phyloP scores from a whole-genome alignment of 2,113 vertebrate genomes.

The Psittacus erithacus region DNA sequence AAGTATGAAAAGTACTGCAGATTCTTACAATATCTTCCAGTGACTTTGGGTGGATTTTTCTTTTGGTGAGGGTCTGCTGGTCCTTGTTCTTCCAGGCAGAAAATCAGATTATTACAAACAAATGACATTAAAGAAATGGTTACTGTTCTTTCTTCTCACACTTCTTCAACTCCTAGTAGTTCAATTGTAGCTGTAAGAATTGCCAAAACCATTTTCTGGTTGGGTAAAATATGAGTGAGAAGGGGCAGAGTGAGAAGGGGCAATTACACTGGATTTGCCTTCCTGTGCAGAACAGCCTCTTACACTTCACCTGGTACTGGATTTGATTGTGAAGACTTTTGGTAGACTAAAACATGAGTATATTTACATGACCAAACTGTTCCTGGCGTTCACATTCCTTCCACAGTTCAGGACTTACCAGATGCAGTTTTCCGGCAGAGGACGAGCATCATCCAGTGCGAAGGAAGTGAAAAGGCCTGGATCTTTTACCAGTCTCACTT shows the following conservation, averaged over 20 bases:
- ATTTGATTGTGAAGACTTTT: not conserved
- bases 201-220: not conserved
- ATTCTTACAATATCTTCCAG: not conserved
- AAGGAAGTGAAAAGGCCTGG: not conserved
- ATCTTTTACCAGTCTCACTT: not conserved
- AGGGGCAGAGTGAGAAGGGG: not conserved
- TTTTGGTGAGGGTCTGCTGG: not conserved
- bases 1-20: not conserved
- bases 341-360: fast-evolving
- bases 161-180: not conserved
- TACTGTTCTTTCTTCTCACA: not conserved
- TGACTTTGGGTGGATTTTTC: not conserved
- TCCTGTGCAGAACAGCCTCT: not conserved
- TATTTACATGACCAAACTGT: not conserved
- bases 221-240: not conserved
- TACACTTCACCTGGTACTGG: not conserved
- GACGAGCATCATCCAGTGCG: fast-evolving
- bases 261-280: not conserved
- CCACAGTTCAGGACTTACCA: too few species aligned
- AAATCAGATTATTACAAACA: not conserved
- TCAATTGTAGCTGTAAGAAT: not conserved
- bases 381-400: not conserved
- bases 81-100: not conserved
- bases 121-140: not conserved
- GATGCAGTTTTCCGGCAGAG: not conserved